Conservation (phyloP, 2,888 invertebrate genomes). For the Eudemis profundana region DNA sequence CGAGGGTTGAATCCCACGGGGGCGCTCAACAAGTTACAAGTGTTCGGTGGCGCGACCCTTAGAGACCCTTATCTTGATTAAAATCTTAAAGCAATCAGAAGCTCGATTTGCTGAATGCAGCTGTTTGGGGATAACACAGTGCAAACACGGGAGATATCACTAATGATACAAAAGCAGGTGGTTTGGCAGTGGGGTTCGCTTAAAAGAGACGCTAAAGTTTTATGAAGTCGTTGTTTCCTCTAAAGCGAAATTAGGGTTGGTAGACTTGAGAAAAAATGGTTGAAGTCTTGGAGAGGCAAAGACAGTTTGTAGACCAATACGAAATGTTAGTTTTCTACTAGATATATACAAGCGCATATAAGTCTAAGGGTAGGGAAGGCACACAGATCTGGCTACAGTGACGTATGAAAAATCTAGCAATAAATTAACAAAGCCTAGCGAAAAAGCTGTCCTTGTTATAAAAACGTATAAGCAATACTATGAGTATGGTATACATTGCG, state of each 20-base stretch:
- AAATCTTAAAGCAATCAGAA: constrained; percentile 66
- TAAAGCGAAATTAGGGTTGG: not conserved
- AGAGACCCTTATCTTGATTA: constrained; percentile 66
- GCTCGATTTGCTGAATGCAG: constrained; percentile 52
- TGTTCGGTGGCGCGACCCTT: constrained; percentile 51
- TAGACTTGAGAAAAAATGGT: not conserved
- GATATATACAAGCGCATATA: no score
- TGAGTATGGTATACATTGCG: no score
- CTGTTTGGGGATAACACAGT: constrained; percentile 38
- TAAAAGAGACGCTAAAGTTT: not conserved
- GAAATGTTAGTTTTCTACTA: no score
- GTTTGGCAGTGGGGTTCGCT: not conserved
- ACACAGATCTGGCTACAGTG: no score
- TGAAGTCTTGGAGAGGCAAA: no score
- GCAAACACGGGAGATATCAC: constrained; percentile 21
- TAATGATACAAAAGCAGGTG: constrained; percentile 33
- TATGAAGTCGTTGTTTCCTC: not conserved
- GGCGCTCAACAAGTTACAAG: constrained; percentile 59
- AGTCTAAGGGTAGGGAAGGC: not conserved
- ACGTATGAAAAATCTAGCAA: no score
- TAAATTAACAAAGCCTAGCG: no score
- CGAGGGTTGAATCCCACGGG: constrained; percentile 59
- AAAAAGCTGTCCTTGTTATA: no score
- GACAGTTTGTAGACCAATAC: no score
- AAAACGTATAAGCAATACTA: not conserved